Evolutionary conservation across 2,797 vertebrate species (phyloP).

Genomic region (Bryconaethiops microstoma): DNA sequence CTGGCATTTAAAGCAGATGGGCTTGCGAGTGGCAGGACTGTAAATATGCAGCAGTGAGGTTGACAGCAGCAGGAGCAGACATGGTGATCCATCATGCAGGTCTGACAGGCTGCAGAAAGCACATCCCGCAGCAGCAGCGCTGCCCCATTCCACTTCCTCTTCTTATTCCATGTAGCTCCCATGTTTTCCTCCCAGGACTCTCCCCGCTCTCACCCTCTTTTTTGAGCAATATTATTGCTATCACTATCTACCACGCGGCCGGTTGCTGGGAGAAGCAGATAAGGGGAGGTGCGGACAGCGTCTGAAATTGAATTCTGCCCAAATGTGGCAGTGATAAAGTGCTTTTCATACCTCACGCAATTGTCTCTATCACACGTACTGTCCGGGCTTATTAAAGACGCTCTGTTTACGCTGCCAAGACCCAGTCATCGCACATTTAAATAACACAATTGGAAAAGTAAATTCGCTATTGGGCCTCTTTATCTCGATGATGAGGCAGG

Average conservation of each 20-base stretch:
- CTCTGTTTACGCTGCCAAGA: constrained; percentile 68
- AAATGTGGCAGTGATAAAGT: constrained; percentile 88
- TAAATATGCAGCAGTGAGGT: constrained; percentile 58
- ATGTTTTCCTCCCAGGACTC: constrained; percentile 55
- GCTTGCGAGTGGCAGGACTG: constrained; percentile 38
- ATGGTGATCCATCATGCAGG: constrained; percentile 60
- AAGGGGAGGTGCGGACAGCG: constrained; percentile 75
- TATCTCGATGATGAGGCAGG: constrained; percentile 54
- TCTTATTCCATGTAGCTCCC: constrained; percentile 57
- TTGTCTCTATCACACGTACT: constrained; percentile 86
- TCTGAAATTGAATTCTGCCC: constrained; percentile 87
- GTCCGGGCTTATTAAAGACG: constrained; percentile 76
- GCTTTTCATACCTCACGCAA: constrained; percentile 88
- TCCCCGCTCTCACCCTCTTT: constrained; percentile 1
- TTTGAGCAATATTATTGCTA: constrained; percentile 65
- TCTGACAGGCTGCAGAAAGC: constrained; percentile 47
- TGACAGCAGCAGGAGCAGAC: constrained; percentile 48
- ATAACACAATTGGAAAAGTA: constrained; percentile 81
- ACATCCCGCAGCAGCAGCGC: constrained; percentile 38
- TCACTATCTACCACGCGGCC: constrained; percentile 76
- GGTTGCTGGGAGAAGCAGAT: constrained; percentile 80
- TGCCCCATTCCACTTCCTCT: constrained; percentile 42
- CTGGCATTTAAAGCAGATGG: constrained; percentile 47
- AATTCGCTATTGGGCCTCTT: constrained; percentile 70
- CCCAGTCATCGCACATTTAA: constrained; percentile 79